Percentiles rank a stretch among this genome's conserved stretches.
Conservation (phyloP, 2,797 vertebrate species). For the Sylvilagus floridanus region DNA sequence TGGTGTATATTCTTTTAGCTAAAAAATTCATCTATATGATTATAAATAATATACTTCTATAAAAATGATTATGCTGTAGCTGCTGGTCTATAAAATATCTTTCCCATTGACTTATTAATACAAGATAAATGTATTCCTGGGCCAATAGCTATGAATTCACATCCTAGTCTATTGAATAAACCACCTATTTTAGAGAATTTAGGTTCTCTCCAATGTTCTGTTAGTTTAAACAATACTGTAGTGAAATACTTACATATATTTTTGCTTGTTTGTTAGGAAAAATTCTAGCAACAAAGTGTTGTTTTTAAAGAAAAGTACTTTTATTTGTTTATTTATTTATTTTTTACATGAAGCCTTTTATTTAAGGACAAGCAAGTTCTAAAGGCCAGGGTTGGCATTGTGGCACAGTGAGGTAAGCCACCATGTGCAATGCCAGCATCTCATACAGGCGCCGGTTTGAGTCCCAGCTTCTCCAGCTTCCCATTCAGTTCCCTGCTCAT, state of each 20-base stretch:
- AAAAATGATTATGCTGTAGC: background rate
- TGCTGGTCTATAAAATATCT: background rate
- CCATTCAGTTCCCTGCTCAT: too few species aligned
- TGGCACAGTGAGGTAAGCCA: too few species aligned
- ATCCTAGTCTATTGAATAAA: background rate
- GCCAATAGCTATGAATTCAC: background rate
- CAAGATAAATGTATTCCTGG: background rate
- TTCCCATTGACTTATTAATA: constrained; percentile 38
- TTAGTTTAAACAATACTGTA: constrained; percentile 15
- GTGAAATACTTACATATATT: background rate
- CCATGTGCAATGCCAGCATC: too few species aligned
- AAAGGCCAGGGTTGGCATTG: too few species aligned
- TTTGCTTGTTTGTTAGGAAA: constrained; percentile 27
- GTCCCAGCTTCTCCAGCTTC: too few species aligned
- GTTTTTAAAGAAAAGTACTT: too few species aligned
- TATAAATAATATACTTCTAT: background rate
- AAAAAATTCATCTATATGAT: background rate
- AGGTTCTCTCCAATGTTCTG: constrained; percentile 41
- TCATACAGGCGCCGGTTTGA: too few species aligned
- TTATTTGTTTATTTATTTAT: too few species aligned
- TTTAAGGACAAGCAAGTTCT: too few species aligned
- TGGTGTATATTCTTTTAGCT: background rate
- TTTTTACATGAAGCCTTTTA: too few species aligned
- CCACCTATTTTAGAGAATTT: background rate
- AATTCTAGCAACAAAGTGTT: too few species aligned